A percentile compares a stretch with the other conserved stretches of the same genome.
Conservation (phyloP, 2,888 invertebrate species). For the Drosophila peninsularis region DNA sequence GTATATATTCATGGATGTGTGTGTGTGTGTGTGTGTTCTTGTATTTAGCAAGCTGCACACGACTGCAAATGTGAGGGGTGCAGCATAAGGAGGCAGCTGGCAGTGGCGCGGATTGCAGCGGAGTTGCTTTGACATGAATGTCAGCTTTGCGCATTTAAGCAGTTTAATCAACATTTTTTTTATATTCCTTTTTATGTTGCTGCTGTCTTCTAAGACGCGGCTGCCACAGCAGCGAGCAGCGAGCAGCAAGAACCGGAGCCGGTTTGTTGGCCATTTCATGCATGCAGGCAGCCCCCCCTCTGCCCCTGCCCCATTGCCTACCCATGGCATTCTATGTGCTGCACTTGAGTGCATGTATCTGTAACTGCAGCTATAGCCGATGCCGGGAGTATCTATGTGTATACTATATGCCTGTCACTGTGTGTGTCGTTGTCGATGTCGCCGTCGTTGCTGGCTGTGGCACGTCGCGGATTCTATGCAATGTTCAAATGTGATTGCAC, state of each 20-base stretch:
- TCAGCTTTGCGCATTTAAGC: slow-evolving; percentile 81
- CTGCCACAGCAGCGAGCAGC: slow-evolving; percentile 33
- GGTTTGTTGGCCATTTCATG: slow-evolving; percentile 69
- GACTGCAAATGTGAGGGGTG: slow-evolving; percentile 15
- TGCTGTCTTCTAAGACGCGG: slow-evolving; percentile 55
- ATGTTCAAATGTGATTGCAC: slow-evolving; percentile 73
- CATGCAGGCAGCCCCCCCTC: slow-evolving; percentile 36
- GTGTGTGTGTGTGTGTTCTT: slow-evolving; percentile 20
- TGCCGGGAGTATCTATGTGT: slow-evolving; percentile 39
- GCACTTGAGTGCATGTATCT: slow-evolving; percentile 62
- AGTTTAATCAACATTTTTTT: slow-evolving; percentile 78
- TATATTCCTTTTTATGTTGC: slow-evolving; percentile 46
- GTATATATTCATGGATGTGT: slow-evolving; percentile 45
- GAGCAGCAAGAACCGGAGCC: slow-evolving; percentile 54
- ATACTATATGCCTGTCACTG: too few relatives aligned
- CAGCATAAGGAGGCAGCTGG: not conserved
- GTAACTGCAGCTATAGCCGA: slow-evolving; percentile 37
- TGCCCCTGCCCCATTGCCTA: not conserved
- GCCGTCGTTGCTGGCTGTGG: slow-evolving; percentile 33
- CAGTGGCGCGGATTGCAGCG: slow-evolving; percentile 10
- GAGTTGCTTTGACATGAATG: slow-evolving; percentile 81
- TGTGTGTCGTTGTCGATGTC: slow-evolving; percentile 4
- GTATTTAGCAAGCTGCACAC: slow-evolving; percentile 53
- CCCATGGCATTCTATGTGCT: slow-evolving; percentile 57
- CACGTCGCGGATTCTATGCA: slow-evolving; percentile 64